Evolutionary conservation across 2,113 vertebrate species (phyloP).

Genomic region (Corythaixoides concolor): DNA sequence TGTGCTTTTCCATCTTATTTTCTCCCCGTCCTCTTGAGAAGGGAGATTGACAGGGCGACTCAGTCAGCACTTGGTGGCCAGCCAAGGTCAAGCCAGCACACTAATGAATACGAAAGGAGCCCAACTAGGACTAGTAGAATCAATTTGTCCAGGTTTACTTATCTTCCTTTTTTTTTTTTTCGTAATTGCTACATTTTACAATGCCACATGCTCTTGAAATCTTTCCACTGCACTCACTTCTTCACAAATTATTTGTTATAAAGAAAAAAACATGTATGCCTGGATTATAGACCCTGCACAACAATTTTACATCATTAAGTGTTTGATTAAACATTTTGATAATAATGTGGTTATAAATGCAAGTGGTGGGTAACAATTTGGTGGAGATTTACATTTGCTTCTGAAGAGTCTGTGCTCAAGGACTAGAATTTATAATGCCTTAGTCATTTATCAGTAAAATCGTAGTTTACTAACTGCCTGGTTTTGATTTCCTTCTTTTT

Average conservation of each 20-base stretch:
- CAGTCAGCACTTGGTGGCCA: background rate
- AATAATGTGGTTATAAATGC: slow-evolving; percentile 23
- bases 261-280: background rate
- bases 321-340: slow-evolving; percentile 29
- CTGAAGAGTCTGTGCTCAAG: slow-evolving; percentile 25
- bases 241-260: background rate
- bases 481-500: background rate
- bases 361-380: background rate
- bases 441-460: slow-evolving; percentile 29
- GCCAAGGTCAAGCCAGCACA: background rate
- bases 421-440: slow-evolving; percentile 30
- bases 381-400: slow-evolving; percentile 37
- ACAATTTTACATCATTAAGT: slow-evolving; percentile 39
- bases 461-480: background rate
- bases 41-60: accelerated
- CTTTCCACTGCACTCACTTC: background rate
- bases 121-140: background rate
- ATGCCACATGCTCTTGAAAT: background rate
- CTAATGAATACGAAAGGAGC: background rate
- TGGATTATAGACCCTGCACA: slow-evolving; percentile 15
- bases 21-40: background rate
- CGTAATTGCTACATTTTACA: background rate
- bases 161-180: background rate
- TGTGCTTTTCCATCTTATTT: background rate
- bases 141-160: background rate